A percentile compares a stretch with the other conserved stretches of the same genome.
phyloP scores from a whole-genome alignment of 2,888 invertebrate genomes.

The Chloroclysta siterata region DNA sequence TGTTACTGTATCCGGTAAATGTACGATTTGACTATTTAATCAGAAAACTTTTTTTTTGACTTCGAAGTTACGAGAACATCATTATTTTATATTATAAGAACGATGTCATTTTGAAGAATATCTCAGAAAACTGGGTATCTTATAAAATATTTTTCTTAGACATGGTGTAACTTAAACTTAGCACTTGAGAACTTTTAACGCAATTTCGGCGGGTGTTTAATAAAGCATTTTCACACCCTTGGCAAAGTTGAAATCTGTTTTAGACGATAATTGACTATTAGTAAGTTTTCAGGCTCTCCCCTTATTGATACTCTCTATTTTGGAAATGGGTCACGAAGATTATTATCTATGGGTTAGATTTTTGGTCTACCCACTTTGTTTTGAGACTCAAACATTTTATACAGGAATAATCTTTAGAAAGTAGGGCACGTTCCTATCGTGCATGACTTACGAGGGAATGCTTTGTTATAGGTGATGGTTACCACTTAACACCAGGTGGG shows the following conservation, averaged over 20 bases:
- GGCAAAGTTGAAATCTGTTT: conserved; percentile 53
- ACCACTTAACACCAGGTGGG: no score
- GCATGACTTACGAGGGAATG: no score
- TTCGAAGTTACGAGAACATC: not conserved
- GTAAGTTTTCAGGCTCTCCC: conserved; percentile 44
- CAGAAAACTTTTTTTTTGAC: no score
- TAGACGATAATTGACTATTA: conserved; percentile 53
- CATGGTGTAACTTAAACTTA: conserved; percentile 34
- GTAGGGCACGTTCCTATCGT: no score
- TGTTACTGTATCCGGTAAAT: no score
- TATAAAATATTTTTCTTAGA: conserved; percentile 20
- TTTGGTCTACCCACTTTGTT: not conserved
- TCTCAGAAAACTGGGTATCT: conserved; percentile 1
- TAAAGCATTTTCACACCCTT: conserved; percentile 50
- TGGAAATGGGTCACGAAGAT: conserved; percentile 23
- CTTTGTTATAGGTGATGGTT: no score
- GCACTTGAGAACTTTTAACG: conserved; percentile 43
- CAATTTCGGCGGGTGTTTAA: conserved; percentile 48
- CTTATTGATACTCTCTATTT: conserved; percentile 47
- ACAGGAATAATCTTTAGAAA: not conserved
- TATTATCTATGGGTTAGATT: conserved; percentile 17
- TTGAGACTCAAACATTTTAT: not conserved
- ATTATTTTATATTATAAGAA: not conserved
- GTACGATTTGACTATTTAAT: no score
- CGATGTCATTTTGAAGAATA: conserved; percentile 3